Percentiles rank a stretch among this genome's conserved stretches.
These are phyloP conservation scores for Stegodyphus mimosarum DNA, from an alignment of 1,140 invertebrate genomes.

Conservation along the genomic window DNA sequence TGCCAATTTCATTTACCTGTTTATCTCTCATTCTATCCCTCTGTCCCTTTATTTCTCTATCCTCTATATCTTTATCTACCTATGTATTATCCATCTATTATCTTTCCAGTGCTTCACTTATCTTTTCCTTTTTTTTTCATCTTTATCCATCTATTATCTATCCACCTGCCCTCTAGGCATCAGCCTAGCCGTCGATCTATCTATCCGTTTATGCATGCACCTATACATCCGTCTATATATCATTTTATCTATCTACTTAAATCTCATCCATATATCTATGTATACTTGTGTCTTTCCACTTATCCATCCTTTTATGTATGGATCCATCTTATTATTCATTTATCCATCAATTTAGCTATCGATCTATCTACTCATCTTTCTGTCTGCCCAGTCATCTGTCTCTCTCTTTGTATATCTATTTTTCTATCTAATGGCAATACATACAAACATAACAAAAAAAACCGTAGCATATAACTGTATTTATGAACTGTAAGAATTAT, in stretches of 20 bases:
- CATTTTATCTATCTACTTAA: background rate
- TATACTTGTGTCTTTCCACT: background rate
- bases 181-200: background rate
- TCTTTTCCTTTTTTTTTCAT: no score
- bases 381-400: background rate
- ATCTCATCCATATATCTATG: background rate
- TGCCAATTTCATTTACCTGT: background rate
- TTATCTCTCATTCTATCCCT: background rate
- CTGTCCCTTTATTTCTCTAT: background rate
- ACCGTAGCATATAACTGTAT: no score
- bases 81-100: background rate
- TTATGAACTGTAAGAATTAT: no score
- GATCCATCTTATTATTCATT: background rate
- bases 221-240: background rate
- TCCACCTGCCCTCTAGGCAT: background rate
- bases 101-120: no score
- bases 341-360: background rate
- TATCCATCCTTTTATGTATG: background rate
- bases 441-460: no score
- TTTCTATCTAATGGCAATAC: background rate
- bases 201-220: background rate
- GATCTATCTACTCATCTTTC: background rate
- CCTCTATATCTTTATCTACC: background rate
- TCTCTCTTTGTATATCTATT: background rate
- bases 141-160: background rate